A percentile compares a stretch with the other conserved stretches of the same genome.
Conservation (phyloP, 2,797 vertebrate genomes). For the Florisuga fusca region DNA sequence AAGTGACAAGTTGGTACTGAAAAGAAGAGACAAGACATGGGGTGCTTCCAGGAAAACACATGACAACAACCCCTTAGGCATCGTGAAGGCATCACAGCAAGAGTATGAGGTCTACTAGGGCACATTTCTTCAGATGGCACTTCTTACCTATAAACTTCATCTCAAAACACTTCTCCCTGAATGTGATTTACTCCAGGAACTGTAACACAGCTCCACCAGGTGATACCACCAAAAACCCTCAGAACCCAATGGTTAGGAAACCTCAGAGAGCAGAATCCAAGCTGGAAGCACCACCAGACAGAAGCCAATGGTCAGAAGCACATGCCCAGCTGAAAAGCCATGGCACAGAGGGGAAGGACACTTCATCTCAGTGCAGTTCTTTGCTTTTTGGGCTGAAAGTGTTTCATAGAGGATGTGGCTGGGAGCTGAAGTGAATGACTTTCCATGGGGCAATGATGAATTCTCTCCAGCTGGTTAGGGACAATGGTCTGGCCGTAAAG, state of each 20-base stretch:
- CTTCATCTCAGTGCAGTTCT: background rate
- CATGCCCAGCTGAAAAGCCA: background rate
- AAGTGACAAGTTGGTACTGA: background rate
- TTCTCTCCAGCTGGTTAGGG: background rate
- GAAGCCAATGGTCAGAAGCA: background rate
- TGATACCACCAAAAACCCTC: background rate
- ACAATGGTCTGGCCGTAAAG: background rate
- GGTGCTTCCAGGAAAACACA: background rate
- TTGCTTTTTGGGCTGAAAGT: background rate
- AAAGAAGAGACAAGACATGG: background rate
- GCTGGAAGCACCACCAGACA: background rate
- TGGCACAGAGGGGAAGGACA: fast-evolving
- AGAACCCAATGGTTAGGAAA: background rate
- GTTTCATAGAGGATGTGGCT: fast-evolving
- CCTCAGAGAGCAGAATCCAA: background rate
- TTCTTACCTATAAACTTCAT: background rate
- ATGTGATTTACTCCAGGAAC: background rate
- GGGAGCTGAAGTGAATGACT: background rate
- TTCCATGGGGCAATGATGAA: background rate
- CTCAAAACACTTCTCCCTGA: background rate
- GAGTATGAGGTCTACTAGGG: background rate
- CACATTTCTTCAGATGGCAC: background rate
- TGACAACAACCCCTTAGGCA: fast-evolving
- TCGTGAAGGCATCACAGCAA: background rate
- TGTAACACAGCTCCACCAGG: background rate